Conservation (phyloP, 2,113 vertebrate genomes). For the Cheilinus undulatus region DNA sequence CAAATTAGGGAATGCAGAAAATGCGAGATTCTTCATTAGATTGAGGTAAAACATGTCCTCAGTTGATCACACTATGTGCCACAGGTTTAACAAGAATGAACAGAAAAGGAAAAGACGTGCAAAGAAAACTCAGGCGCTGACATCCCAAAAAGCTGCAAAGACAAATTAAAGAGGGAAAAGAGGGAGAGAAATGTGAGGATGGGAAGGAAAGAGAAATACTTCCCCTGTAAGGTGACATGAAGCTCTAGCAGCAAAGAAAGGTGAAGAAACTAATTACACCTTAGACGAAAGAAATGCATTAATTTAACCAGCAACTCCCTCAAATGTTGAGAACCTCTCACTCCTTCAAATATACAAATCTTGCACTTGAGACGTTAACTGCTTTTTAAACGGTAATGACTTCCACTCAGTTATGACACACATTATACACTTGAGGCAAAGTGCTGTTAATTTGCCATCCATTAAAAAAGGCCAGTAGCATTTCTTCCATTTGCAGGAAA, state of each 20-base stretch:
- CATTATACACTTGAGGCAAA: not conserved
- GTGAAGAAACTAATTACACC: conserved; percentile 20
- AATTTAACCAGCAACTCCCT: conserved; percentile 11
- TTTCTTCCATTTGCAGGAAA: conserved; percentile 5
- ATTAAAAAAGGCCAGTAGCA: conserved; percentile 18
- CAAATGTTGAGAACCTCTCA: not conserved
- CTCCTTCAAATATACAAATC: conserved; percentile 1
- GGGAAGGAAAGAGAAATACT: not conserved
- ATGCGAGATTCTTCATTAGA: conserved; percentile 61
- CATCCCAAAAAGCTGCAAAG: conserved; percentile 13
- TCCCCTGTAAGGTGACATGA: not conserved
- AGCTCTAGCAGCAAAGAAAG: not conserved
- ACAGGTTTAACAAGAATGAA: conserved; percentile 67
- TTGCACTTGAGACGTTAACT: not conserved
- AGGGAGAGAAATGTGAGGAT: not conserved
- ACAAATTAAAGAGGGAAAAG: not conserved
- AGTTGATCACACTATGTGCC: conserved; percentile 25
- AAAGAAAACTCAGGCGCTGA: conserved; percentile 21
- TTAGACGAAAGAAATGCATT: conserved; percentile 29
- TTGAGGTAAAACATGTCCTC: conserved; percentile 18
- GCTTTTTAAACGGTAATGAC: conserved; percentile 10
- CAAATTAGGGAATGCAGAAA: conserved; percentile 29
- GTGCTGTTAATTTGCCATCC: conserved; percentile 10
- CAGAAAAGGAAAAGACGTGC: conserved; percentile 1
- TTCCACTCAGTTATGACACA: conserved; percentile 30